Evolutionary conservation across 2,797 vertebrate species (phyloP), one percentile per base, ranked within the genome.

Genomic region (Loriculus beryllinus): DNA sequence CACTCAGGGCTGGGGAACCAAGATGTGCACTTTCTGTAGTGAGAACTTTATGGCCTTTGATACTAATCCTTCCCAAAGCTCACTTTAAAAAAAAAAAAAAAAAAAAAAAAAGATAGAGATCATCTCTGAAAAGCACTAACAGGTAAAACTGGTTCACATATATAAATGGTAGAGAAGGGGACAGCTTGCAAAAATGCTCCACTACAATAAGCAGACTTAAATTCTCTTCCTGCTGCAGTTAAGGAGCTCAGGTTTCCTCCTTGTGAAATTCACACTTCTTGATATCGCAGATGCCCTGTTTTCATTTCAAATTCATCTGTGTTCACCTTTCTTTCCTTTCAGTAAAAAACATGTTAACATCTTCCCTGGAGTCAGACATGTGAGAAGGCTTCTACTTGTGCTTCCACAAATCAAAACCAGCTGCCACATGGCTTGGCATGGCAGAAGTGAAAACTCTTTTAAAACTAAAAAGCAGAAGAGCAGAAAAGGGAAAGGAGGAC

Each of bases 361-460:
- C 65, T 95, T 81, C n/a, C 88, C 86, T 59, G 31, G 28, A 93
- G 95, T 87, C 64, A 91, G 62, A 78, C 60, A 71, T 17, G 17
- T 35, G 64, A 95, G 86, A 83, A 90, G 35, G 42, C 11, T 93
- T 90, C 81, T 67, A 31, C 20, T 82, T 82, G 43, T 52, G n/a
- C 68, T 85, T 95, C 64, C 10, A 21, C 78, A 95, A 93, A 94
- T 81, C 75, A 75, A 91, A 92, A 89, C 47, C 84, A 93, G 93
- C 88, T 92, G 79, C 69, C 54, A 22, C 45, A 9, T 23, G 52
- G 62, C 83, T 65, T 15, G 25, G 51, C 59, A 78, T 6, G 14
- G 70, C 48, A 87, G 39, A 94, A 95, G 42, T 89, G 65, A 87
- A 94, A 84, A 74, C 17, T 65, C 45, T 65, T 86, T 51, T 48